Base-by-base conservation (phyloP, 2,797 vertebrate genomes). In the Epinephelus coioides region DNA sequence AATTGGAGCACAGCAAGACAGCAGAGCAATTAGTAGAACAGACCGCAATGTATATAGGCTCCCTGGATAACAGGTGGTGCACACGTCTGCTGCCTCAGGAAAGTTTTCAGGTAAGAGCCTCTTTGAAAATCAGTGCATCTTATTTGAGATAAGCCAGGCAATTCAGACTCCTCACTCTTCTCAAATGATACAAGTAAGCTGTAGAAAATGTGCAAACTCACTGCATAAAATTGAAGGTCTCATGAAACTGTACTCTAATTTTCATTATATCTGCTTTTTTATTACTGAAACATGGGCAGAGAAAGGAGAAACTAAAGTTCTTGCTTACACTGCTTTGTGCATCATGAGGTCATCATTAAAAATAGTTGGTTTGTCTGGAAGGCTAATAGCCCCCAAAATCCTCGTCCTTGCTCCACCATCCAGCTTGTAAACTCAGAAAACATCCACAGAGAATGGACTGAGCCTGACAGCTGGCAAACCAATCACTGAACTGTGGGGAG, bases 381-480 rank as follows among this genome's bases (percentile, higher is more conserved):
- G 27, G 19, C n/a, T 43, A 46, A 50, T n/a, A 44, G 19, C 50
- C 23, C 18, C 34, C 2, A 2, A 43, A 63, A 30, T 38, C 30
- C 23, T 79, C 30, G 14, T 44, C 66, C 30, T 49, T 30, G 30
- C 61, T 68, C 18, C 68, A 56, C n/a, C 43, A 54, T n/a, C 23
- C 55, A 50, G 76, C 30, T 54, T 72, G 54, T 51, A 62, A 76
- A 76, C 47, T 51, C 53, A 53, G 49, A 56, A 54, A 73, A 56
- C 47, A 44, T 77, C 76, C 51, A n/a, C 69, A 21, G 70, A 68
- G 73, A 76, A 40, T 34, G 18, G 68, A 43, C 69, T 15, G 34
- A 68, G 74, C 30, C 66, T 53, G 78, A 86, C 78, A 78, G 77
- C 70, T 88, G 81, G 73, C 53, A 67, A 85, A 81, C 15, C 76